Evolutionary conservation across 2,113 vertebrate genomes (phyloP).

Genomic region (Euleptes europaea): DNA sequence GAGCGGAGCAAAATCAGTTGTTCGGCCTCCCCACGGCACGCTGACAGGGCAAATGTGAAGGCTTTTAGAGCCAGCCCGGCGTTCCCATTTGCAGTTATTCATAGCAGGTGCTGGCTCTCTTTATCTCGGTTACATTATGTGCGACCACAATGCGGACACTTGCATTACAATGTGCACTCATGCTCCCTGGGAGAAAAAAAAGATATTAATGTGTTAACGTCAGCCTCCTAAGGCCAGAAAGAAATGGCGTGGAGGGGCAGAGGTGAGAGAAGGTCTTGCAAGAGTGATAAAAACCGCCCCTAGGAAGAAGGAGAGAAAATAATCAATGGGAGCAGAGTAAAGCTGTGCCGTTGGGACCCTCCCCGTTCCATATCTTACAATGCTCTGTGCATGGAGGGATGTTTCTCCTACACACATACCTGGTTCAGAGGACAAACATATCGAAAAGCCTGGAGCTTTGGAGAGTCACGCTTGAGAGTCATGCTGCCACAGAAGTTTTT

Average conservation of each 20-base stretch:
- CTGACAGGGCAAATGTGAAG: conserved; percentile 74
- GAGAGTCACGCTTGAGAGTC: background rate
- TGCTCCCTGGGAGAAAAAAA: conserved; percentile 61
- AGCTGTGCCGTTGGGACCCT: background rate
- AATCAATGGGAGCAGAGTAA: accelerated
- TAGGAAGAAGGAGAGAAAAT: background rate
- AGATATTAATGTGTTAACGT: conserved; percentile 80
- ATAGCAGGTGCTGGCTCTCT: conserved; percentile 65
- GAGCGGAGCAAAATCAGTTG: conserved; percentile 69
- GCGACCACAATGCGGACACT: conserved; percentile 74
- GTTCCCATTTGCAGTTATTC: conserved; percentile 72
- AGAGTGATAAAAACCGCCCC: conserved; percentile 57
- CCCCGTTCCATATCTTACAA: background rate
- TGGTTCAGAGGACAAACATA: background rate
- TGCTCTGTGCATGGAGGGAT: accelerated
- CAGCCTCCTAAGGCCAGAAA: conserved; percentile 70
- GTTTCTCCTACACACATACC: accelerated
- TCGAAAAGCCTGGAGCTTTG: accelerated
- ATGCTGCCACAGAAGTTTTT: background rate
- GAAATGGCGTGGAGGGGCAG: conserved; percentile 35
- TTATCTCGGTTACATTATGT: conserved; percentile 75
- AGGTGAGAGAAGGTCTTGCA: conserved; percentile 21
- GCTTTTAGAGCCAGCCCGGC: conserved; percentile 71
- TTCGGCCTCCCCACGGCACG: conserved; percentile 67
- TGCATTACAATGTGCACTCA: conserved; percentile 47